These are phyloP conservation scores for Brachionus calyciflorus DNA, from an alignment of 1,140 invertebrate species.

Conservation along the genomic window DNA sequence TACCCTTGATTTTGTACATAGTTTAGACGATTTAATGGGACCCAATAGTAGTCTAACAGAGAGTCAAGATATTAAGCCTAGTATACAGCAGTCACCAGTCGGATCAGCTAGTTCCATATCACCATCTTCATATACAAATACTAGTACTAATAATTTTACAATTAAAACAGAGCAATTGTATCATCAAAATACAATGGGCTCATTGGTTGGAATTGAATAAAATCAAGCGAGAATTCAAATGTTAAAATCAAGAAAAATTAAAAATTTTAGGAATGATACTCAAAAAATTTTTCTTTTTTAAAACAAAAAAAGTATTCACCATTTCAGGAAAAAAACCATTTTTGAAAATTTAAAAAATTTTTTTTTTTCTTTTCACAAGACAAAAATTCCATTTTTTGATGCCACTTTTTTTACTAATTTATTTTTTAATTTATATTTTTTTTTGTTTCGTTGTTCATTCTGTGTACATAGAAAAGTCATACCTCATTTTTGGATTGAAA, in stretches of 20 bases:
- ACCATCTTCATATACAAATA: not conserved
- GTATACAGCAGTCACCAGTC: not conserved
- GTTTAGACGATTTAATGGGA: constrained; percentile 8
- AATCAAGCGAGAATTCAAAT: not conserved
- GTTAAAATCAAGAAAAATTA: no score
- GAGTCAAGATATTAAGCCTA: not conserved
- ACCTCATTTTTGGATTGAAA: no score
- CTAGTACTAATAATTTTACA: not conserved
- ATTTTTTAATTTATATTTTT: not conserved
- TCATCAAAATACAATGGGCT: not conserved
- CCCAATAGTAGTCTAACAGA: not conserved
- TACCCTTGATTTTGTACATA: constrained; percentile 24
- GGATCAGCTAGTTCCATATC: not conserved
- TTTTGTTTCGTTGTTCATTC: not conserved
- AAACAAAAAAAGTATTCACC: not conserved
- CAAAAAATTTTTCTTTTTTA: not conserved
- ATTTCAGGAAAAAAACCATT: constrained; percentile 7
- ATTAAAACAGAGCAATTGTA: constrained; percentile 35
- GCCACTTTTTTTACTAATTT: not conserved
- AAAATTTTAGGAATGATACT: not conserved
- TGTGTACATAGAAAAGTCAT: not conserved
- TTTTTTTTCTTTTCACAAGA: not conserved
- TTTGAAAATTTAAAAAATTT: not conserved
- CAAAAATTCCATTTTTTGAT: not conserved
- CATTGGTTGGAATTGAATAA: constrained; percentile 17